A percentile compares a stretch with the other conserved stretches of the same genome.
Evolutionary conservation across 2,113 vertebrate genomes (phyloP).

Genomic region (Crotalus tigris): DNA sequence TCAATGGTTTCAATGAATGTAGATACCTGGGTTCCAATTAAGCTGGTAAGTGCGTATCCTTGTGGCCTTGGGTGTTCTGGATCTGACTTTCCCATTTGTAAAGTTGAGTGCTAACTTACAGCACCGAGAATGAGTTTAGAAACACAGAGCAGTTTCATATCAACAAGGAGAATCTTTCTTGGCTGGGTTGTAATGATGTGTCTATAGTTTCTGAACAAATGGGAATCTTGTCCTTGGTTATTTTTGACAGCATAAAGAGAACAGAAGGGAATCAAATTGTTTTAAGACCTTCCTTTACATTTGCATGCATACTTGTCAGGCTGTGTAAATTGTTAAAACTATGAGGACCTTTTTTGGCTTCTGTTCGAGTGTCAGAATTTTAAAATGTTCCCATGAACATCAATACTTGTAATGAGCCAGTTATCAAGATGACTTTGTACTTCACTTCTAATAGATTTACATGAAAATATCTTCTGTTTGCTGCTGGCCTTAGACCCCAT

Average conservation of each 20-base stretch:
- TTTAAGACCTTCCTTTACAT: accelerated
- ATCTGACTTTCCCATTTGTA: not conserved
- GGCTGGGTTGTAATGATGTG: not conserved
- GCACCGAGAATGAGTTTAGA: not conserved
- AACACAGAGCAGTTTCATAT: not conserved
- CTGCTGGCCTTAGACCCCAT: not conserved
- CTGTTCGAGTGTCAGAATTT: not conserved
- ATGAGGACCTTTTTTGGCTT: not conserved
- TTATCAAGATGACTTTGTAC: not conserved
- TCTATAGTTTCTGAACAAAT: not conserved
- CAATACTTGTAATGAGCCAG: not conserved
- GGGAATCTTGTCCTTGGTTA: not conserved
- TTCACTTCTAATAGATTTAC: not conserved
- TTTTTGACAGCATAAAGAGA: not conserved
- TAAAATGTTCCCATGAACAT: not conserved
- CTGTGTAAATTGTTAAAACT: not conserved
- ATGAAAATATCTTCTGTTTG: not conserved
- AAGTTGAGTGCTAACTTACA: not conserved
- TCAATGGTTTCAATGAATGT: not conserved
- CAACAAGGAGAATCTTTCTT: not conserved
- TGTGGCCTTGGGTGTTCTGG: not conserved
- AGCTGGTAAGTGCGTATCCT: not conserved
- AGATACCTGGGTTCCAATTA: not conserved
- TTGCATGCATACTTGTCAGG: not conserved
- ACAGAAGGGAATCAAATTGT: accelerated